phyloP scores from a whole-genome alignment of 2,797 vertebrate genomes.

The Tachyglossus aculeatus region DNA sequence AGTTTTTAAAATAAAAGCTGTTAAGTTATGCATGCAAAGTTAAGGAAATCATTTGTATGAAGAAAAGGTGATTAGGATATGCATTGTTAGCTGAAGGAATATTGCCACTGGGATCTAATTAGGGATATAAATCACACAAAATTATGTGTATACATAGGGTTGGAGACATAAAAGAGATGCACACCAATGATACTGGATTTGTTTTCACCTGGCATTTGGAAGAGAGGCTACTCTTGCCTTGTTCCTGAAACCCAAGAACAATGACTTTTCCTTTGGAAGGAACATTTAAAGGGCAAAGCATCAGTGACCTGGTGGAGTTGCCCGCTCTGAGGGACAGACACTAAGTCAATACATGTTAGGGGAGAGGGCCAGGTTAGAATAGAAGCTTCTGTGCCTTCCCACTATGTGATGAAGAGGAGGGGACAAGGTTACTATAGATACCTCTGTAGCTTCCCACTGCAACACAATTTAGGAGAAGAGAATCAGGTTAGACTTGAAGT shows the following conservation, averaged over 20 bases:
- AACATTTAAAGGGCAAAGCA: conserved; percentile 2
- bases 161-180: conserved; percentile 61
- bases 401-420: too few species aligned
- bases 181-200: conserved; percentile 32
- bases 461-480: background rate
- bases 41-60: conserved; percentile 79
- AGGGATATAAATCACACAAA: conserved; percentile 79
- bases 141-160: conserved; percentile 73
- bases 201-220: conserved; percentile 16
- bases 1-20: conserved; percentile 79
- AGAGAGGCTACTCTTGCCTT: background rate
- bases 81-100: conserved; percentile 81
- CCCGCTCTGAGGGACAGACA: conserved; percentile 31
- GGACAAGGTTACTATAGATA: background rate
- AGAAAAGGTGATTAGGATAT: conserved; percentile 81
- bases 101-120: conserved; percentile 83
- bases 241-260: conserved; percentile 24
- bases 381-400: too few species aligned
- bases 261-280: background rate
- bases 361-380: conserved; percentile 32
- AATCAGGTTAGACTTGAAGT: too few species aligned
- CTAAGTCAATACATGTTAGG: conserved; percentile 7
- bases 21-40: conserved; percentile 80
- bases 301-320: conserved; percentile 30
- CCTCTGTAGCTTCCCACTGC: background rate